A percentile compares a stretch with the other conserved stretches of the same genome.
phyloP scores from a whole-genome alignment of 2,797 vertebrate genomes.

The Neostethus bicornis region DNA sequence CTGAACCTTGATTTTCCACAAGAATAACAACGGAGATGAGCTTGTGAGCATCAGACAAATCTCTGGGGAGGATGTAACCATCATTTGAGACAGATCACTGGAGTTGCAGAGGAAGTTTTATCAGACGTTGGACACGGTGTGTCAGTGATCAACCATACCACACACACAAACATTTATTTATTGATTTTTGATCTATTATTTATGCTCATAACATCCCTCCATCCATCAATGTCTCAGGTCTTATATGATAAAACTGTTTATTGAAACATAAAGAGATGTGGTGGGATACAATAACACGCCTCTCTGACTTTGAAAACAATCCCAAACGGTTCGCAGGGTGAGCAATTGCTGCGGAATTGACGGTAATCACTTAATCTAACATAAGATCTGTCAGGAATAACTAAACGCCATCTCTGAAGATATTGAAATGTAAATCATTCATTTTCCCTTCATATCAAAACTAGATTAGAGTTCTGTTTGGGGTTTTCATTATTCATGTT shows the following conservation, averaged over 20 bases:
- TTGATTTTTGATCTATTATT: constrained; percentile 37
- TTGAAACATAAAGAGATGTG: constrained; percentile 58
- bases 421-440: constrained; percentile 61
- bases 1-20: too few relatives aligned
- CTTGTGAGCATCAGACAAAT: constrained; percentile 21
- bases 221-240: constrained; percentile 10
- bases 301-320: constrained; percentile 37
- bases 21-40: constrained; percentile 31
- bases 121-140: constrained; percentile 12
- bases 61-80: constrained; percentile 31
- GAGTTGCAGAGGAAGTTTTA: constrained; percentile 30
- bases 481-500: constrained; percentile 56
- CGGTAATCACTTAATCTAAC: constrained; percentile 41
- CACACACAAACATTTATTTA: constrained; percentile 1
- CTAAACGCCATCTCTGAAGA: constrained; percentile 31
- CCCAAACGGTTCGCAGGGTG: constrained; percentile 27
- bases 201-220: constrained; percentile 43
- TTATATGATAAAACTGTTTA: constrained; percentile 49
- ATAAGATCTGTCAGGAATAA: constrained; percentile 42
- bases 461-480: constrained; percentile 45
- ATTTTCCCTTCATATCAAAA: constrained; percentile 43
- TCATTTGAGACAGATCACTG: constrained; percentile 37
- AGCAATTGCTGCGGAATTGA: constrained; percentile 17
- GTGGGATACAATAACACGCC: constrained; percentile 48
- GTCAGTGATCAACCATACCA: neutral